Conservation (phyloP, 2,113 vertebrate genomes). For the Oreocharis arfaki region DNA sequence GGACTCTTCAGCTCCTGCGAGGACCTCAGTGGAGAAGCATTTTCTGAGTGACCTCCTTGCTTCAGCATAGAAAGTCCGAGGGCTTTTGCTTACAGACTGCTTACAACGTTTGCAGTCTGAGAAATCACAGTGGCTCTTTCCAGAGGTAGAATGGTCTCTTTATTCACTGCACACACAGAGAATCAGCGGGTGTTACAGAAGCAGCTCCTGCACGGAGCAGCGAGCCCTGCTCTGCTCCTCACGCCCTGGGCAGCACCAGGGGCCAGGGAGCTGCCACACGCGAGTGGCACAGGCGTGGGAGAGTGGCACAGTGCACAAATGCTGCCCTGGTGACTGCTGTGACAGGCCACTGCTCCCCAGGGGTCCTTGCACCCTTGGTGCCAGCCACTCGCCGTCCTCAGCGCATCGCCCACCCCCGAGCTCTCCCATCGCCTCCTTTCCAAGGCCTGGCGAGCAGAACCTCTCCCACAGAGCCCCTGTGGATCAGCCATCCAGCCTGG, state of each 20-base stretch:
- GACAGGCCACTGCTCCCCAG: neutral
- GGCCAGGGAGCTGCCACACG: fast-evolving
- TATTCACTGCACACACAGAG: slow-evolving; percentile 64
- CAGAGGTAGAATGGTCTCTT: slow-evolving; percentile 72
- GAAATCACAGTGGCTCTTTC: slow-evolving; percentile 51
- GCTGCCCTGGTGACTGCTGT: neutral
- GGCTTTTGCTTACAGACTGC: no score
- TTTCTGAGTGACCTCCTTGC: neutral
- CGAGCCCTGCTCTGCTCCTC: neutral
- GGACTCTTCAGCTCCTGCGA: neutral
- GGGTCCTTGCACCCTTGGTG: neutral
- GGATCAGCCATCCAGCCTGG: neutral
- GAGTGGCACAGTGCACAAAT: neutral
- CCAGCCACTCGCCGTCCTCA: neutral
- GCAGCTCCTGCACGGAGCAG: neutral
- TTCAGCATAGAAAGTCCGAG: neutral
- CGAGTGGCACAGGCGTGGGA: neutral
- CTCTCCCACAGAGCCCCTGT: neutral
- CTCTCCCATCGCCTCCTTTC: neutral
- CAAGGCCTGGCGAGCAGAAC: neutral
- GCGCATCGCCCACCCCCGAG: neutral
- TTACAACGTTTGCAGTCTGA: neutral
- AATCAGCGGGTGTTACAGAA: neutral
- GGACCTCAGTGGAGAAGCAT: neutral
- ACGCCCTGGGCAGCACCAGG: neutral